Evolutionary conservation across 2,888 invertebrate species (phyloP).

Genomic region (Lapara coniferarum): DNA sequence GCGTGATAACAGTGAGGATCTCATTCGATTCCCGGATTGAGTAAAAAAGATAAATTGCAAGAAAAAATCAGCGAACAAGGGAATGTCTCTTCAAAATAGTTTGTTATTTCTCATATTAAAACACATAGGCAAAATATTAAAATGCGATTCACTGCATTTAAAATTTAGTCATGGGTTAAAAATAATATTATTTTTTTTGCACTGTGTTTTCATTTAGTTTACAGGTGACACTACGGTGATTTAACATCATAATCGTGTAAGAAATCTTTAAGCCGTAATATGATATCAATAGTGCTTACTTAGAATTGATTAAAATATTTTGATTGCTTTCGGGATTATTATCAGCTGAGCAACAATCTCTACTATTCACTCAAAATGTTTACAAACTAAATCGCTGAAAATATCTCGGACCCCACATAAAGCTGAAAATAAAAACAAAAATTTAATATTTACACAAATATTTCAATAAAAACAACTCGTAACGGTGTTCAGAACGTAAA

Average conservation of each 20-base stretch:
- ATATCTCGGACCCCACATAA: background rate
- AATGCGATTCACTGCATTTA: background rate
- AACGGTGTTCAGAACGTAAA: slow-evolving; percentile 7
- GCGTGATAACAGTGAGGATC: background rate
- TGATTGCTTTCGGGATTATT: too few species aligned
- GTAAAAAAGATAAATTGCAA: background rate
- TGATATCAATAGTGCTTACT: too few species aligned
- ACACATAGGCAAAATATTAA: background rate
- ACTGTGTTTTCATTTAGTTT: too few species aligned
- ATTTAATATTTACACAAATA: slow-evolving; percentile 18
- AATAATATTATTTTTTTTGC: too few species aligned
- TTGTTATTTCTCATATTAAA: too few species aligned
- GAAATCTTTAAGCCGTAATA: too few species aligned
- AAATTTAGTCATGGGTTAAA: too few species aligned
- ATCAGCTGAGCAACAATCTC: background rate
- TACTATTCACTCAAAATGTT: background rate
- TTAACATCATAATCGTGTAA: too few species aligned
- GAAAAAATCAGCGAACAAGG: too few species aligned
- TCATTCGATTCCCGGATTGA: background rate
- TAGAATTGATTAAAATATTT: too few species aligned
- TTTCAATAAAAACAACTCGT: slow-evolving; percentile 17
- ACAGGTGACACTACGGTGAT: too few species aligned
- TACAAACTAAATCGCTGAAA: background rate
- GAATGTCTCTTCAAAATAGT: too few species aligned
- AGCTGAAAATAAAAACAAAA: slow-evolving; percentile 12